Base-by-base conservation (phyloP, 1,140 invertebrate species). In the Drosophila carrolli region DNA sequence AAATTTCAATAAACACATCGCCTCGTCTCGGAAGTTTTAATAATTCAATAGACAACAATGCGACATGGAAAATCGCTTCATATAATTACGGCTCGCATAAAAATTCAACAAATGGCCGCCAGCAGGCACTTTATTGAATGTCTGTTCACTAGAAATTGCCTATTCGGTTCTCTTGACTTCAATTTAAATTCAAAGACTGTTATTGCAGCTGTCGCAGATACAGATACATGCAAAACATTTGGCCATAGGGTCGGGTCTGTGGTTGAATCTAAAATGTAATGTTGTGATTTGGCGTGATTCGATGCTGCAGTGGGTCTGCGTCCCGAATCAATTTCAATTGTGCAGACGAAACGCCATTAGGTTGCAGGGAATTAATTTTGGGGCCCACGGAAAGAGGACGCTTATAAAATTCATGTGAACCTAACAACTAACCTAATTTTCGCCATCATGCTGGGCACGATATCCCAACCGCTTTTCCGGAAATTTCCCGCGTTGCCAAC, bases 121-220 rank as follows among this genome's bases (percentile, higher is more conserved):
- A 37, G 70, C 37, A 14, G n/a, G 60, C 47, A 38, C 47, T 54
- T 47, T 59, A 76, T 57, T 58, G 44, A 43, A 65, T 44, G 65
- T 65, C 51, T 43, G 56, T 23, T 47, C 23, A 10, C 11, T 16
- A 3, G 19, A 23, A 60, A 66, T 62, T 35, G 66, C 41, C 35
- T 51, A 40, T 55, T 61, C 19, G 13, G 13, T 14, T 23, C 43
- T 58, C 57, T 65, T 71, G 74, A 77, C 63, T 82, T 74, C 51
- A 53, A 82, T 82, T 88, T 72, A 72, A 61, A 81, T 81, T 81
- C 37, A 54, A 56, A 65, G 60, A 78, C 67, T 88, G 83, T 88
- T 88, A 78, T 88, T 86, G 72, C 83, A 85, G 83, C 75, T 86
- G 81, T 54, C 59, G 44, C 50, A 66, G 48, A 43, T 10, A 63